Conservation (phyloP, 2,113 vertebrate species). For the Acanthisitta chloris region DNA sequence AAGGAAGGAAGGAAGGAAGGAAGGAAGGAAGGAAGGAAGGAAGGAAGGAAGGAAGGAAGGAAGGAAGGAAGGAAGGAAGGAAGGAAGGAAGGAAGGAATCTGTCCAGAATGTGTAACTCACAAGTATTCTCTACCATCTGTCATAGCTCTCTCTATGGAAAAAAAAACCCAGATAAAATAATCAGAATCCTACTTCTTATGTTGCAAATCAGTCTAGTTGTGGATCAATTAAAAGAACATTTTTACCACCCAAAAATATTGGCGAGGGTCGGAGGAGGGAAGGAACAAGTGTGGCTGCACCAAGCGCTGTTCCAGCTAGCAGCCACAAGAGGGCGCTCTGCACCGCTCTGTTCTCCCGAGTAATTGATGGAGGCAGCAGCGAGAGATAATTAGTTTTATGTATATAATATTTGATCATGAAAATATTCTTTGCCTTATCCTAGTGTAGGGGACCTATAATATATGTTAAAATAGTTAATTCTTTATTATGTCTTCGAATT, state of each 20-base stretch:
- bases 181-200: background rate
- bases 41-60: background rate
- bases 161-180: background rate
- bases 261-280: fast-evolving
- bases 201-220: background rate
- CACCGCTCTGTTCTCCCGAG: background rate
- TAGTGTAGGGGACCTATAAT: conserved; percentile 78
- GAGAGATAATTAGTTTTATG: conserved; percentile 89
- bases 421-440: conserved; percentile 83
- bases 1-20: no score
- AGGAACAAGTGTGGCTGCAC: background rate
- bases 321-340: conserved; percentile 67
- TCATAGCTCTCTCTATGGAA: background rate
- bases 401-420: conserved; percentile 92
- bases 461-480: conserved; percentile 89
- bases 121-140: no score
- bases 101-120: background rate
- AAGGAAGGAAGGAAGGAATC: no score
- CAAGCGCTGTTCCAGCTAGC: fast-evolving
- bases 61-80: background rate
- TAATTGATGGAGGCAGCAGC: conserved; percentile 81
- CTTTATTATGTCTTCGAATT: conserved; percentile 83
- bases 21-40: no score
- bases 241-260: fast-evolving
- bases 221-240: background rate